A percentile compares a stretch with the other conserved stretches of the same genome.
phyloP scores from a whole-genome alignment of 1,140 invertebrate genomes.

The Conus betulinus region DNA sequence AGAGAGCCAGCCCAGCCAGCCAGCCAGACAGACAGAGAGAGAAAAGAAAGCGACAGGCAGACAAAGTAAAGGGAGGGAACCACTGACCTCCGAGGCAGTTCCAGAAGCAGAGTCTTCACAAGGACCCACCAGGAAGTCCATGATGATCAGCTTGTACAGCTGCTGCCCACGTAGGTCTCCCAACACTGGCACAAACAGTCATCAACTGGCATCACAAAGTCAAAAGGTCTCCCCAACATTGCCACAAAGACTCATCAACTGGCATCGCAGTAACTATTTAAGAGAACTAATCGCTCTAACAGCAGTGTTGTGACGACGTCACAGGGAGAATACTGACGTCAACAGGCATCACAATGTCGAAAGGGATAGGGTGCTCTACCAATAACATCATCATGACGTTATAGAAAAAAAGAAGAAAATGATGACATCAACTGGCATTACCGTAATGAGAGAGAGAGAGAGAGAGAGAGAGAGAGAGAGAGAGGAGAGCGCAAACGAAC shows the following conservation, averaged over 20 bases:
- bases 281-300: background rate
- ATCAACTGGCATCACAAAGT: conserved; percentile 77
- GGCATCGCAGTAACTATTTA: background rate
- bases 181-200: conserved; percentile 80
- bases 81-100: conserved; percentile 82
- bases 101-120: conserved; percentile 86
- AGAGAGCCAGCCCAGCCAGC: too few species aligned
- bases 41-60: too few species aligned
- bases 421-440: too few species aligned
- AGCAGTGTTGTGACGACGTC: background rate
- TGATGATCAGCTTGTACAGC: conserved; percentile 88
- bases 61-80: too few species aligned
- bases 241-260: background rate
- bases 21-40: too few species aligned
- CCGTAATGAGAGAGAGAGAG: background rate
- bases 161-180: conserved; percentile 93
- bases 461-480: background rate
- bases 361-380: too few species aligned
- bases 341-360: too few species aligned
- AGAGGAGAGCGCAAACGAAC: too few species aligned
- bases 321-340: too few species aligned
- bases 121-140: conserved; percentile 87
- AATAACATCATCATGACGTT: too few species aligned
- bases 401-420: too few species aligned
- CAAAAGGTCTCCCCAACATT: background rate